These are phyloP conservation scores for Oscheius sp. DNA, from an alignment of 1,140 invertebrate species.

Conservation along the genomic window DNA sequence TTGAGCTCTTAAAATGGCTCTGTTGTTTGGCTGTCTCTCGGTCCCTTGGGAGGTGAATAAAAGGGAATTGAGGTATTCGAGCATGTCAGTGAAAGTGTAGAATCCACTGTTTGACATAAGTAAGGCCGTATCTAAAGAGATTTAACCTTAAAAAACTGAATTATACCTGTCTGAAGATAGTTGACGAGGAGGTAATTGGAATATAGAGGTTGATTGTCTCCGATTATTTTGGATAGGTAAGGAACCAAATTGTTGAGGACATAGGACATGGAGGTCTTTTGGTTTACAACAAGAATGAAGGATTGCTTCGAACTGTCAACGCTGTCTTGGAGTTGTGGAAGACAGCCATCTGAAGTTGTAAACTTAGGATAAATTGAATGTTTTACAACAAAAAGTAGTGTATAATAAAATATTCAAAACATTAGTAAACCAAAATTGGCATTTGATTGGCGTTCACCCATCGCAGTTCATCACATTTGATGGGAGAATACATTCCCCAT, in stretches of 20 bases:
- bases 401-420: too few species aligned
- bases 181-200: not conserved
- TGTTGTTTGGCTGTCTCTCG: not conserved
- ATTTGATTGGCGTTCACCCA: too few species aligned
- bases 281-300: conserved; percentile 17
- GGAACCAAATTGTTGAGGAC: not conserved
- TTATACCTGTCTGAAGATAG: not conserved
- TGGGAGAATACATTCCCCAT: too few species aligned
- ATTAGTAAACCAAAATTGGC: too few species aligned
- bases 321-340: not conserved
- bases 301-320: conserved; percentile 6
- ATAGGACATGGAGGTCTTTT: conserved; percentile 5
- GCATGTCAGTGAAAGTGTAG: not conserved
- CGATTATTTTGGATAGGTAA: not conserved
- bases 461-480: too few species aligned
- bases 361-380: not conserved
- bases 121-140: not conserved
- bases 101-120: not conserved
- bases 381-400: not conserved
- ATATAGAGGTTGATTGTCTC: not conserved
- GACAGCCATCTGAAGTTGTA: not conserved
- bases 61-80: conserved; percentile 5
- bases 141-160: not conserved
- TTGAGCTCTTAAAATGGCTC: not conserved
- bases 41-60: not conserved